Percentiles rank a stretch among this genome's conserved stretches.
These are phyloP conservation scores for Aepyceros melampus DNA, from an alignment of 2,113 vertebrate species.

Conservation along the genomic window DNA sequence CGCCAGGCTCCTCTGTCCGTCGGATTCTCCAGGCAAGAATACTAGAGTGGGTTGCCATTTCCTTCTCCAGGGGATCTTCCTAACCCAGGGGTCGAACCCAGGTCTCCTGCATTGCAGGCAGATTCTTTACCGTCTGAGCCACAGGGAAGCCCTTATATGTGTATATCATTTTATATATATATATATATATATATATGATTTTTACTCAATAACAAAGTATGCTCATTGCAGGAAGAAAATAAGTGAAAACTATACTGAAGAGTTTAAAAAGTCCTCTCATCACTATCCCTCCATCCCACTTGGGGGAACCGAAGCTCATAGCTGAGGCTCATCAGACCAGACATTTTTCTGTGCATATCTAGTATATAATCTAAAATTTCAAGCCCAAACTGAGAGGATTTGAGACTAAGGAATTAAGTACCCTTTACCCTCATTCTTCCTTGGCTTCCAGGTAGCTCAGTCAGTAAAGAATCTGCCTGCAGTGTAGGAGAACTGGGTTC, in stretches of 20 bases:
- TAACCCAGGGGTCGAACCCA: background rate
- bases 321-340: background rate
- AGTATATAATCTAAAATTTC: background rate
- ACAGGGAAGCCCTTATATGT: background rate
- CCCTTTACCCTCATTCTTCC: background rate
- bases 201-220: background rate
- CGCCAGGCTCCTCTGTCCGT: rapidly evolving
- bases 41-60: background rate
- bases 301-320: background rate
- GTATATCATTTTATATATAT: background rate
- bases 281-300: background rate
- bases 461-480: background rate
- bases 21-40: background rate
- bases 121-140: background rate
- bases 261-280: background rate
- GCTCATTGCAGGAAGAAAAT: background rate
- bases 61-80: background rate
- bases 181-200: background rate
- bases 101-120: background rate
- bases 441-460: background rate
- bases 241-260: background rate
- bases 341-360: background rate
- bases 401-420: background rate
- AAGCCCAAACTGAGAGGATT: background rate
- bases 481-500: background rate